phyloP scores from a whole-genome alignment of 2,797 vertebrate genomes.

The Botia kubotai region DNA sequence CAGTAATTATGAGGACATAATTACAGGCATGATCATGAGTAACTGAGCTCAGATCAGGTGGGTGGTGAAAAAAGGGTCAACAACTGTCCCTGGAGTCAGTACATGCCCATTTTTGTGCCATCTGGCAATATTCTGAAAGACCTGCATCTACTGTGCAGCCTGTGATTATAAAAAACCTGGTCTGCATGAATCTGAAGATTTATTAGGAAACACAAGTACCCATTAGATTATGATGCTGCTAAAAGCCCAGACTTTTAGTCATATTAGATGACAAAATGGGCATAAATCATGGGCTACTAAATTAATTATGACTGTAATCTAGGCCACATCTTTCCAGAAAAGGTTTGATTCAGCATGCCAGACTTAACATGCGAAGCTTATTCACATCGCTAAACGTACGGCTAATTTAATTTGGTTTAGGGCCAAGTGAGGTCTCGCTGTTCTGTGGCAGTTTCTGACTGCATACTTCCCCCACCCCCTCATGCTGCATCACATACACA shows the following conservation, averaged over 20 bases:
- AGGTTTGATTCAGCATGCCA: conserved; percentile 28
- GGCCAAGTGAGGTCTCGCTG: conserved; percentile 34
- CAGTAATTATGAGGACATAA: conserved; percentile 52
- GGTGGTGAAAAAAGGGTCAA: conserved; percentile 26
- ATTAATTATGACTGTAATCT: conserved; percentile 37
- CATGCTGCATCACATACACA: background rate
- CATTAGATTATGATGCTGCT: conserved; percentile 20
- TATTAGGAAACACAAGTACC: conserved; percentile 31
- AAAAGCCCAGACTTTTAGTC: conserved; percentile 17
- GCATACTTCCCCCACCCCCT: background rate
- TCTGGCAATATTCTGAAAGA: background rate
- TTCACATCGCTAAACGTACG: conserved; percentile 40
- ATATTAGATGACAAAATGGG: conserved; percentile 35
- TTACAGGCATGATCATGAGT: conserved; percentile 39
- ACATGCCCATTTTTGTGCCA: background rate
- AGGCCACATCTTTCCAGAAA: conserved; percentile 30
- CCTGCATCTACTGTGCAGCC: conserved; percentile 4
- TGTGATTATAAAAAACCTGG: background rate
- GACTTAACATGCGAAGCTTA: conserved; percentile 21
- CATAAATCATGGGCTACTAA: conserved; percentile 48
- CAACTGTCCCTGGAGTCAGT: conserved; percentile 10
- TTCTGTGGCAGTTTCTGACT: conserved; percentile 1
- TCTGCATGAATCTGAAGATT: conserved; percentile 20
- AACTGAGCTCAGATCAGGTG: conserved; percentile 36
- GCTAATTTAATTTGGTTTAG: conserved; percentile 35